A percentile compares a stretch with the other conserved stretches of the same genome.
These are phyloP conservation scores for Chlorodrepanis virens DNA, from an alignment of 2,113 vertebrate species.

Conservation along the genomic window DNA sequence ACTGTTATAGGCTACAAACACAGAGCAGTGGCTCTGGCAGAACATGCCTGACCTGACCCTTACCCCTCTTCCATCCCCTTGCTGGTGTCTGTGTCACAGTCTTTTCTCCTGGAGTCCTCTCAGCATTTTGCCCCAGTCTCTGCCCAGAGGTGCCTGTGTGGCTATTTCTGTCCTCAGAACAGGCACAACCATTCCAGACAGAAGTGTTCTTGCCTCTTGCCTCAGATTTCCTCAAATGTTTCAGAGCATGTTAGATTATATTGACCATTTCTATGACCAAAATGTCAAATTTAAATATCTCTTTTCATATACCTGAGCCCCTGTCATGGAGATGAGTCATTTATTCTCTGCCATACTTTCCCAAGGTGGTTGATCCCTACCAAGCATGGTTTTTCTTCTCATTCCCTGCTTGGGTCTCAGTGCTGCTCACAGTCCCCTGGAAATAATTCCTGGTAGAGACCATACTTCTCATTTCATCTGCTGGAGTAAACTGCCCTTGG, in stretches of 20 bases:
- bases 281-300: background rate
- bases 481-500: background rate
- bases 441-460: background rate
- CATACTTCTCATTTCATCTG: background rate
- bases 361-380: background rate
- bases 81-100: background rate
- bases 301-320: background rate
- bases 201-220: background rate
- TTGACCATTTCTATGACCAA: background rate
- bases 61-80: rapidly evolving
- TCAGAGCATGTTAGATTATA: background rate
- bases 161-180: background rate
- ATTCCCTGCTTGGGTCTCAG: background rate
- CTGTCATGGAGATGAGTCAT: background rate
- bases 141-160: background rate
- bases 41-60: rapidly evolving
- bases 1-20: background rate
- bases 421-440: background rate
- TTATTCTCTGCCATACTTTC: rapidly evolving
- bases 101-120: too few species aligned
- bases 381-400: background rate
- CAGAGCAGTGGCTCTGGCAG: background rate
- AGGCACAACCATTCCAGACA: background rate
- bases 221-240: background rate
- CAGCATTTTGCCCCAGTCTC: background rate